These are phyloP conservation scores for Drosophila prosaltans DNA, from an alignment of 1,140 invertebrate genomes.

Conservation along the genomic window DNA sequence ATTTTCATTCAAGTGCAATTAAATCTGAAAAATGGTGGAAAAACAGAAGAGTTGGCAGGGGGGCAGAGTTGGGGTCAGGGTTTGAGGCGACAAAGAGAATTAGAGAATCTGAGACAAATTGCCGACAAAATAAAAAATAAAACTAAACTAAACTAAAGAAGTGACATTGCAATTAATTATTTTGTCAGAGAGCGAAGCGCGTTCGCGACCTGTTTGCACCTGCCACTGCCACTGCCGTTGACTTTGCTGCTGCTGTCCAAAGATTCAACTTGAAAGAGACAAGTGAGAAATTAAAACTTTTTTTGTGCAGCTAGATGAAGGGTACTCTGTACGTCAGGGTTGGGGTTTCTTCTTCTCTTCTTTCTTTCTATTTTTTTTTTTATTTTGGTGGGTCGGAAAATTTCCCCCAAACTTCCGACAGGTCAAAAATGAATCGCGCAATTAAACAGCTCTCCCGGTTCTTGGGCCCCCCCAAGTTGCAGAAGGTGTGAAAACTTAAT, in stretches of 20 bases:
- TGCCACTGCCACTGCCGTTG: constrained; percentile 14
- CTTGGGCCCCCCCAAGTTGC: constrained; percentile 17
- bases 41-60: not conserved
- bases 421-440: constrained; percentile 79
- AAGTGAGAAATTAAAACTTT: constrained; percentile 80
- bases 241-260: constrained; percentile 30
- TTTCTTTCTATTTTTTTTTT: not conserved
- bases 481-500: constrained; percentile 70
- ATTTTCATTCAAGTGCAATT: constrained; percentile 60
- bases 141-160: constrained; percentile 45
- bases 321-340: not conserved
- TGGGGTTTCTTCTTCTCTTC: not conserved
- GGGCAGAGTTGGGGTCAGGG: not conserved
- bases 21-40: constrained; percentile 18
- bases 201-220: constrained; percentile 31
- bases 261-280: constrained; percentile 61
- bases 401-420: constrained; percentile 58
- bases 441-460: constrained; percentile 62
- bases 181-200: constrained; percentile 49
- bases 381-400: not conserved
- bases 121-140: constrained; percentile 38
- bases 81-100: constrained; percentile 41
- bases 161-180: constrained; percentile 76
- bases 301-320: constrained; percentile 22
- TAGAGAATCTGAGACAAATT: constrained; percentile 76